Conservation (phyloP, 92 coral and sea anemone species). For the Palythoa grandis region DNA sequence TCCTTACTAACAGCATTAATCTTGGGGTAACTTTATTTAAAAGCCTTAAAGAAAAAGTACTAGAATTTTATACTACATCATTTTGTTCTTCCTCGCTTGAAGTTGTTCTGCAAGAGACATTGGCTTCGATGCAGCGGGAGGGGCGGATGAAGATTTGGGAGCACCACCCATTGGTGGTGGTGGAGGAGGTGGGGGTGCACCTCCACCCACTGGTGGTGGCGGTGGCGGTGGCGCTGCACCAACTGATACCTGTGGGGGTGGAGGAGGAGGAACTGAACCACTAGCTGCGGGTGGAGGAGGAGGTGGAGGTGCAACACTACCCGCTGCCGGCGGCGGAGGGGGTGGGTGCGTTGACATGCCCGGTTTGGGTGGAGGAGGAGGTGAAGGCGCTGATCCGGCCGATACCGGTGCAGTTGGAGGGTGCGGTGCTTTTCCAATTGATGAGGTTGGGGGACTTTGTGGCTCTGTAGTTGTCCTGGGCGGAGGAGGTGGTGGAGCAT, state of each 20-base stretch:
- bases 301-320: background rate
- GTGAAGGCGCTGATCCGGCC: background rate
- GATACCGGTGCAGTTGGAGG: background rate
- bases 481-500: background rate
- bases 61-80: background rate
- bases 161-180: background rate
- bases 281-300: background rate
- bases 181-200: constrained; percentile 18
- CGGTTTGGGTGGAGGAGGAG: background rate
- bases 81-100: constrained; percentile 2
- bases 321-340: background rate
- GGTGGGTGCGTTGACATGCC: background rate
- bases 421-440: background rate
- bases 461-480: background rate
- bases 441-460: background rate
- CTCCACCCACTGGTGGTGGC: background rate
- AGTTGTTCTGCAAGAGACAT: constrained; percentile 30
- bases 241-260: background rate
- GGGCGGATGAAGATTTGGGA: background rate
- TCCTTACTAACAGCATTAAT: too few relatives aligned
- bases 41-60: background rate
- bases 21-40: background rate
- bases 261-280: constrained; percentile 12
- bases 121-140: constrained; percentile 16
- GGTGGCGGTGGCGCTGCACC: background rate